Conservation (phyloP, 64 coral and sea anemone species). For the Pocillopora verrucosa region DNA sequence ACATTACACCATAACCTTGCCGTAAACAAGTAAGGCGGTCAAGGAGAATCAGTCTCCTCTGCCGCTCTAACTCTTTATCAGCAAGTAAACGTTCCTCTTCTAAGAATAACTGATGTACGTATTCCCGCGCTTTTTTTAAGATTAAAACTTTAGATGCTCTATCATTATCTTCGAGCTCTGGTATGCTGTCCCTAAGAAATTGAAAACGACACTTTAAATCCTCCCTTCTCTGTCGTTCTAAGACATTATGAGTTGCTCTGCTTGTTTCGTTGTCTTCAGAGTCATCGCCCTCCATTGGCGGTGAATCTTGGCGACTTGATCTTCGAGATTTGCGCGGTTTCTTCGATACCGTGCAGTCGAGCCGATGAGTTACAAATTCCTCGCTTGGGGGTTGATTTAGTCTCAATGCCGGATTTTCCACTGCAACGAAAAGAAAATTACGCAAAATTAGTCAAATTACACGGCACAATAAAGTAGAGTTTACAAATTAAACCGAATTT, state of each 20-base stretch:
- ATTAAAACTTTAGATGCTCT: conserved; percentile 95
- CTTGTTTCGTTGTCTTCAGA: conserved; percentile 97
- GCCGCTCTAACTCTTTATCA: conserved; percentile 91
- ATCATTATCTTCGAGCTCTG: conserved; percentile 95
- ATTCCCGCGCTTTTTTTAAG: conserved; percentile 96
- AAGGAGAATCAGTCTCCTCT: conserved; percentile 77
- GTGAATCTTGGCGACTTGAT: conserved; percentile 57
- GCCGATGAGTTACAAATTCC: conserved; percentile 70
- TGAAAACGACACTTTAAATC: conserved; percentile 98
- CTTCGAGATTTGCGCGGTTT: conserved; percentile 64
- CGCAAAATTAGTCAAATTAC: conserved; percentile 8
- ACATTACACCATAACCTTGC: conserved; percentile 74
- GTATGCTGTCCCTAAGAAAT: conserved; percentile 84
- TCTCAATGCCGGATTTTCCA: conserved; percentile 47
- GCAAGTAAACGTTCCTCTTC: conserved; percentile 89
- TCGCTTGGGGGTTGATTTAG: conserved; percentile 37
- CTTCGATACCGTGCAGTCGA: conserved; percentile 56
- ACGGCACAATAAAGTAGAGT: background rate
- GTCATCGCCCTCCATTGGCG: conserved; percentile 79
- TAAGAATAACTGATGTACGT: conserved; percentile 74
- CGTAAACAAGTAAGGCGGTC: conserved; percentile 69
- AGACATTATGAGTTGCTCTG: conserved; percentile 93
- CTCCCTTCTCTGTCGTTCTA: conserved; percentile 89
- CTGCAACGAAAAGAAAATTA: conserved; percentile 16
- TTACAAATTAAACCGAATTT: background rate